A percentile compares a stretch with the other conserved stretches of the same genome.
Evolutionary conservation across 2,797 vertebrate species (phyloP).

Genomic region (Fistularia tabacaria): DNA sequence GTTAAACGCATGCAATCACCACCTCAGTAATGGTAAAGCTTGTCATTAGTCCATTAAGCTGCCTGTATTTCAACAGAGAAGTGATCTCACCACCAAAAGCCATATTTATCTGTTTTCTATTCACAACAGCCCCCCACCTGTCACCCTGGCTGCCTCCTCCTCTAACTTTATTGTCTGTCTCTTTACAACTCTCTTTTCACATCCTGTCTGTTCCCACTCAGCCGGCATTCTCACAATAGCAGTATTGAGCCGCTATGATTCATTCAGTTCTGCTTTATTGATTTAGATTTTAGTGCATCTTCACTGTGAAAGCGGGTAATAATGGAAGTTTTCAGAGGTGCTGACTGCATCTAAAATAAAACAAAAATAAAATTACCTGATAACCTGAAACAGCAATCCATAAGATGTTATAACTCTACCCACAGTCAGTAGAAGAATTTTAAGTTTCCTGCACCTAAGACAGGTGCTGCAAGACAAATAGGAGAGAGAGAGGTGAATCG

Average conservation of each 20-base stretch:
- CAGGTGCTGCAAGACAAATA: no score
- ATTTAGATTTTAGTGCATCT: conserved; percentile 67
- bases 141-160: conserved; percentile 46
- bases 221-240: conserved; percentile 59
- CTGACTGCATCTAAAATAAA: conserved; percentile 29
- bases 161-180: conserved; percentile 61
- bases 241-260: conserved; percentile 55
- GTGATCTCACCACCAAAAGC: conserved; percentile 41
- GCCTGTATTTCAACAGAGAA: conserved; percentile 36
- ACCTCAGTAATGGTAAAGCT: conserved; percentile 17
- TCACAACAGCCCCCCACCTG: conserved; percentile 31
- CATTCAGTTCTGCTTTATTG: conserved; percentile 64
- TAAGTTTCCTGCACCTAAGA: not conserved
- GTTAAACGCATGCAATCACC: conserved; percentile 1
- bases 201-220: conserved; percentile 42
- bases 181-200: conserved; percentile 40
- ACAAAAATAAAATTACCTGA: conserved; percentile 12
- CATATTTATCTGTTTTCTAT: conserved; percentile 44
- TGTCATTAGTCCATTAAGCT: conserved; percentile 28
- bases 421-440: not conserved
- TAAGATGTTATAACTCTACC: conserved; percentile 22
- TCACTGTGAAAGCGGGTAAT: conserved; percentile 51
- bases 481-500: no score
- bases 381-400: conserved; percentile 47
- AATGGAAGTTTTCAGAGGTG: conserved; percentile 50